Conservation (phyloP, 2,113 vertebrate genomes). For the Crocuta crocuta region DNA sequence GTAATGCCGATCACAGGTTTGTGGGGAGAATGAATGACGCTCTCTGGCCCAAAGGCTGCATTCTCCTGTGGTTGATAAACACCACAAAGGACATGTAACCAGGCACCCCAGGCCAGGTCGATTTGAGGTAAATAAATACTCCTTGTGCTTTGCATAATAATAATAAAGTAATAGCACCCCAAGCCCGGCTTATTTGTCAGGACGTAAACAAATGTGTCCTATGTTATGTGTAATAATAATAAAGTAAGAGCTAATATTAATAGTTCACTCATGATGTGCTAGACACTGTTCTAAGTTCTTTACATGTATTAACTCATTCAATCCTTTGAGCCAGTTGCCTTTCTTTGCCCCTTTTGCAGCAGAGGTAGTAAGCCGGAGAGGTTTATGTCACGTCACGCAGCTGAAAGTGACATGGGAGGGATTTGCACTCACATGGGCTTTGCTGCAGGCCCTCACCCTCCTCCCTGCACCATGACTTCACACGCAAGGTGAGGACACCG, state of each 20-base stretch:
- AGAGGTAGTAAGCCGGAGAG: neutral
- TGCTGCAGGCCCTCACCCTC: neutral
- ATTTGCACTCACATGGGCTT: neutral
- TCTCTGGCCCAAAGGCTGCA: neutral
- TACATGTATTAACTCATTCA: neutral
- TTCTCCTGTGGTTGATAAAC: neutral
- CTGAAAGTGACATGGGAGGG: neutral
- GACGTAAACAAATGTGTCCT: neutral
- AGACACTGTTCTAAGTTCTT: neutral
- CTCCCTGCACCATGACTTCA: accelerated
- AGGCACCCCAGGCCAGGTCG: neutral
- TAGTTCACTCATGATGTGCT: accelerated
- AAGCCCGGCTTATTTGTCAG: neutral
- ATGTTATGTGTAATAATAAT: neutral
- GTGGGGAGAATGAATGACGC: neutral
- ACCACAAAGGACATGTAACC: neutral
- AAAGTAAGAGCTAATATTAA: neutral
- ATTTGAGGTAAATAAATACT: neutral
- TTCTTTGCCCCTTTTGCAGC: neutral
- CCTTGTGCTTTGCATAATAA: neutral
- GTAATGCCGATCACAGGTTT: neutral
- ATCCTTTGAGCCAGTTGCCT: neutral
- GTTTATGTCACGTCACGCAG: neutral
- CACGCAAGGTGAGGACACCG: no score
- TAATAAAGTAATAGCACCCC: neutral